Conservation (phyloP, 92 coral and sea anemone species). For the Porites cylindrica region DNA sequence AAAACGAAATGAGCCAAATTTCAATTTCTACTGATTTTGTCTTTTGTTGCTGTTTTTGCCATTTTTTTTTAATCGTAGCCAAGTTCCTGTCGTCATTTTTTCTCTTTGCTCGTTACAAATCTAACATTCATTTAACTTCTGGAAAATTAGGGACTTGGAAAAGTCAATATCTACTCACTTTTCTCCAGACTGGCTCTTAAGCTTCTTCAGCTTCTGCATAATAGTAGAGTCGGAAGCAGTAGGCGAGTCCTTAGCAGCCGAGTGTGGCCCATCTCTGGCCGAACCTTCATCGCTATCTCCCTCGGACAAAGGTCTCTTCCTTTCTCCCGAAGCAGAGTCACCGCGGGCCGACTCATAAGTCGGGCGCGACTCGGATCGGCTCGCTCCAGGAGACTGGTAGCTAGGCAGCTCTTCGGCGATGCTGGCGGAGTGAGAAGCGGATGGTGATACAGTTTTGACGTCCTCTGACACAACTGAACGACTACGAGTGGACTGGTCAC, state of each 20-base stretch:
- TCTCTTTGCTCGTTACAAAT: too few species aligned
- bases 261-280: constrained; percentile 53
- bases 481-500: constrained; percentile 59
- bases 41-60: background rate
- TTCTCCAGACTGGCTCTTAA: constrained; percentile 83
- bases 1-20: background rate
- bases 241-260: constrained; percentile 76
- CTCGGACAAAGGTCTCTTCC: constrained; percentile 85
- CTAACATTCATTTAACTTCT: too few species aligned
- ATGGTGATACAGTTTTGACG: constrained; percentile 43
- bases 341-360: constrained; percentile 56
- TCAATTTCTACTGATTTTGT: background rate
- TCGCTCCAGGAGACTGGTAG: constrained; percentile 77
- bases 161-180: constrained; percentile 63
- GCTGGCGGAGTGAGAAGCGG: constrained; percentile 62
- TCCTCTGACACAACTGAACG: constrained; percentile 61
- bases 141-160: too few species aligned
- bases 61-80: too few species aligned
- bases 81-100: too few species aligned
- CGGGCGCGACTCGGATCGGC: constrained; percentile 79
- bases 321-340: constrained; percentile 42
- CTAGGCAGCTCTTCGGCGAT: constrained; percentile 82
- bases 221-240: constrained; percentile 82
- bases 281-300: constrained; percentile 93
- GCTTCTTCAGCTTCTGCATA: constrained; percentile 83